These are phyloP conservation scores for Sebastes diploproa DNA, from an alignment of 2,797 vertebrate species.

Conservation along the genomic window DNA sequence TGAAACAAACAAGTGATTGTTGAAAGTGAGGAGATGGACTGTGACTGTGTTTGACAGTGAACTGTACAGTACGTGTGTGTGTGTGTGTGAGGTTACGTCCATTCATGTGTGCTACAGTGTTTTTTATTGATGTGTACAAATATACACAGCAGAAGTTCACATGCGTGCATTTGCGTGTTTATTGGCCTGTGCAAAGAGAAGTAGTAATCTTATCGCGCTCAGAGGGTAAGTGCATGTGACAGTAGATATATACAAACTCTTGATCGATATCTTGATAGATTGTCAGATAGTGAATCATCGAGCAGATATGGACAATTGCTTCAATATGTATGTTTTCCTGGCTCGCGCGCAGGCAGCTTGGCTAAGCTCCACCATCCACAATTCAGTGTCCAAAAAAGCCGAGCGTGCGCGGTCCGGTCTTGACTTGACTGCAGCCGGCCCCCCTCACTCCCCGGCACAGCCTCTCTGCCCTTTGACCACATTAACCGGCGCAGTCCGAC, in stretches of 20 bases:
- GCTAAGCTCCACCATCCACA: slow-evolving; percentile 50
- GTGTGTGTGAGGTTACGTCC: background rate
- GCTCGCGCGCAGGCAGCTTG: slow-evolving; percentile 39
- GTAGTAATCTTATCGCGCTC: slow-evolving; percentile 65
- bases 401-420: slow-evolving; percentile 38
- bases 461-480: slow-evolving; percentile 83
- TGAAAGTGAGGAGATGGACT: slow-evolving; percentile 75
- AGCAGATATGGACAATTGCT: slow-evolving; percentile 66
- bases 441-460: slow-evolving; percentile 32
- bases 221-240: slow-evolving; percentile 75
- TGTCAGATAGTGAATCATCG: slow-evolving; percentile 69
- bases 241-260: slow-evolving; percentile 75
- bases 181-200: slow-evolving; percentile 65
- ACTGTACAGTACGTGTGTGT: slow-evolving; percentile 36
- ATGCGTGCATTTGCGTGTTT: slow-evolving; percentile 38
- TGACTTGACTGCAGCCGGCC: slow-evolving; percentile 23
- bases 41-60: slow-evolving; percentile 65
- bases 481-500: slow-evolving; percentile 77
- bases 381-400: slow-evolving; percentile 29
- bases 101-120: background rate
- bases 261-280: slow-evolving; percentile 76
- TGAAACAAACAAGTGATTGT: slow-evolving; percentile 81
- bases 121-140: slow-evolving; percentile 10
- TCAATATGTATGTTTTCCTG: slow-evolving; percentile 59
- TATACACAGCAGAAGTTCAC: slow-evolving; percentile 7